Conservation (phyloP, 2,888 invertebrate species). For the Zaprionus obscuricornis region DNA sequence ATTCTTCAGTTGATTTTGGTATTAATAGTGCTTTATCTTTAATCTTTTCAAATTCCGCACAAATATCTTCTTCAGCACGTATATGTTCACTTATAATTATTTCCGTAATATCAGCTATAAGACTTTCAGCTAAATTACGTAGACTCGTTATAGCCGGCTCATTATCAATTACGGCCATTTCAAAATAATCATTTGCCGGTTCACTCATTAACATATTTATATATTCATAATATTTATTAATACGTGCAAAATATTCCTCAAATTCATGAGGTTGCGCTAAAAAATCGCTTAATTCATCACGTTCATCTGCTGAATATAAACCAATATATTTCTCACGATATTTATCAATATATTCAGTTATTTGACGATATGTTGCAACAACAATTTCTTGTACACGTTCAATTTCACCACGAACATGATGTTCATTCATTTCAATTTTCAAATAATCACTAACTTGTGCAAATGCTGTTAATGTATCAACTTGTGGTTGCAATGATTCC, state of each 20-base stretch:
- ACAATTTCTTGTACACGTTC: conserved; percentile 85
- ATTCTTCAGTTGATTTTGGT: conserved; percentile 91
- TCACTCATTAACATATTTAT: conserved; percentile 86
- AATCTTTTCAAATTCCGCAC: conserved; percentile 89
- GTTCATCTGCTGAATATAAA: conserved; percentile 84
- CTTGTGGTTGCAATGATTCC: conserved; percentile 85
- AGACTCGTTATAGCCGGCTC: conserved; percentile 87
- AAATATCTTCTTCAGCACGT: conserved; percentile 88
- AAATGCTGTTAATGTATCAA: conserved; percentile 76
- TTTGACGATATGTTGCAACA: conserved; percentile 85
- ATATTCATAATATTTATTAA: conserved; percentile 86
- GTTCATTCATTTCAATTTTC: conserved; percentile 86
- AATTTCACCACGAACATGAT: conserved; percentile 85
- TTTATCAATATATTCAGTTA: conserved; percentile 85
- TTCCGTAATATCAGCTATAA: conserved; percentile 86
- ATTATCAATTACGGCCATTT: conserved; percentile 87
- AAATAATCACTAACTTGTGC: conserved; percentile 83
- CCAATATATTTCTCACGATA: conserved; percentile 85
- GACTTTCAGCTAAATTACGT: conserved; percentile 85
- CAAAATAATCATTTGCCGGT: conserved; percentile 88
- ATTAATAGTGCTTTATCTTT: conserved; percentile 87
- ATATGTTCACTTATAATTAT: conserved; percentile 87
- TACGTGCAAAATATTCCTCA: conserved; percentile 86
- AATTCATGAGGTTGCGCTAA: conserved; percentile 85
- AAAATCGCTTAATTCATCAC: conserved; percentile 84